Evolutionary conservation across 1,140 invertebrate genomes (phyloP), one percentile per base, ranked within the genome.

Genomic region (Lepidotrigona ventralis): DNA sequence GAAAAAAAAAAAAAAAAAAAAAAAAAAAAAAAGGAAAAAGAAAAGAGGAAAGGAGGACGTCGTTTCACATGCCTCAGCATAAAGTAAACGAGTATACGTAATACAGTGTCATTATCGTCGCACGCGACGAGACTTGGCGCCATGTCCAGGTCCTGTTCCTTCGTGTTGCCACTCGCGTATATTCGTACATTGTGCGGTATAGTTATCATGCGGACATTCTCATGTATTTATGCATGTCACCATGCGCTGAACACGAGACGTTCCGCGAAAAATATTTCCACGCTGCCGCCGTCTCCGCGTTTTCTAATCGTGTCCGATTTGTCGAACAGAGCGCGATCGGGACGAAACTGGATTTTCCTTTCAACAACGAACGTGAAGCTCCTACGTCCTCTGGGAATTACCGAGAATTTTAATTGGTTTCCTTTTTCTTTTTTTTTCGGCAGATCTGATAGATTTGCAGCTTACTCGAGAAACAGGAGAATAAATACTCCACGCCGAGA

Each of bases 81-180:
- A 19, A 74, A 78, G 76, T 84, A 72, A 86, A 53, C 39, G 58
- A 60, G 74, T 68, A n/a, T 68, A 81, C 64, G 69, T 74, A 79
- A 81, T 68, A 74, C 74, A 33, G 86, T 84, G 58, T 87, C 86
- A 80, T 78, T 86, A 74, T 80, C 77, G 75, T 78, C 54, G 80
- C 83, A 83, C 82, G 75, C 81, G 64, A 81, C 79, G 64, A 76
- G 79, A 87, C 68, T 87, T 78, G 83, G 69, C 75, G 85, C 86
- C 73, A 75, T 33, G 56, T 83, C 80, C 39, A 60, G 64, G 54
- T 78, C 72, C 54, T 78, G 21, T n/a, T 63, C 63, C 56, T 79
- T 71, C 54, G 73, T 63, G 54, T 29, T 51, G 17, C 56, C 79
- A 23, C 39, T 46, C 54, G 29, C 53, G 33, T 76, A 77, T 53